A percentile compares a stretch with the other conserved stretches of the same genome.
These are phyloP conservation scores for Thripadectes ignobilis DNA, from an alignment of 2,797 vertebrate species.

Conservation along the genomic window DNA sequence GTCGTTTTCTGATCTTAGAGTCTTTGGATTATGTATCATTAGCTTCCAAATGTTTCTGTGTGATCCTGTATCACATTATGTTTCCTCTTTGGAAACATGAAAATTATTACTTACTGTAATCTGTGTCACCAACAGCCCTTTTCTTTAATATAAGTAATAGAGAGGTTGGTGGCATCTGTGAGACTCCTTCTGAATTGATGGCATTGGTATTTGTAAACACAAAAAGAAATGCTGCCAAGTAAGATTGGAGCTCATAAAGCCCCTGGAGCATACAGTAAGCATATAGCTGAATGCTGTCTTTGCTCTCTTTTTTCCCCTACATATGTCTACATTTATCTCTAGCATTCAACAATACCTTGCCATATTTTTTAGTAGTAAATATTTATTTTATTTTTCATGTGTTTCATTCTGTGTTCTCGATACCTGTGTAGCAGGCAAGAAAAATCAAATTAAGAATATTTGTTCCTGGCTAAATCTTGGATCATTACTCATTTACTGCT, in stretches of 20 bases:
- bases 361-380: background rate
- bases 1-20: background rate
- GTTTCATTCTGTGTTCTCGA: background rate
- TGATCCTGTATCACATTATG: background rate
- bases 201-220: background rate
- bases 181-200: background rate
- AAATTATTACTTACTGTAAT: background rate
- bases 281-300: background rate
- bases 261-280: background rate
- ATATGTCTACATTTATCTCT: background rate
- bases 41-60: background rate
- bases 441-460: background rate
- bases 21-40: background rate
- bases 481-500: background rate
- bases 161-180: background rate
- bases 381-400: background rate
- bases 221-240: background rate
- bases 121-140: background rate
- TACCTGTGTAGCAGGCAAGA: background rate
- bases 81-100: background rate
- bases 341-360: background rate
- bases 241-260: background rate
- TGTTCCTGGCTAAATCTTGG: background rate
- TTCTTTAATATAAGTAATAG: background rate
- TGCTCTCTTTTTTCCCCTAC: rapidly evolving